A percentile compares a stretch with the other conserved stretches of the same genome.
Conservation (phyloP, 2,797 vertebrate genomes). For the Chloroceryle inda region DNA sequence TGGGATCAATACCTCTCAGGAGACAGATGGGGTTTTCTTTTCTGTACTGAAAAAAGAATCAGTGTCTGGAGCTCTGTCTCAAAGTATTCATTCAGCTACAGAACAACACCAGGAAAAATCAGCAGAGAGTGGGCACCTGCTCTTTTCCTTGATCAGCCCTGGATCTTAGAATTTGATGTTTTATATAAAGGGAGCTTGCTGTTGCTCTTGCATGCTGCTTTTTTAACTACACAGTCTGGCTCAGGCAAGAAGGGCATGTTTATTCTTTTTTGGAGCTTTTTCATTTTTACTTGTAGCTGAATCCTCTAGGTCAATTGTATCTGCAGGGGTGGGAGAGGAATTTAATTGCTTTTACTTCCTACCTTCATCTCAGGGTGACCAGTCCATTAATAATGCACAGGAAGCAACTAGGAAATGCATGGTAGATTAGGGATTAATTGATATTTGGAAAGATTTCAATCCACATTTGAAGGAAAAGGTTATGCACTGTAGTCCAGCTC, state of each 20-base stretch:
- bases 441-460: slow-evolving; percentile 81
- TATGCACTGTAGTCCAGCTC: slow-evolving; percentile 36
- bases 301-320: slow-evolving; percentile 75
- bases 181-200: not conserved
- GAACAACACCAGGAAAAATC: slow-evolving; percentile 25
- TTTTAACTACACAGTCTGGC: not conserved
- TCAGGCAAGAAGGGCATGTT: slow-evolving; percentile 27
- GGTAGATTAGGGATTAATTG: slow-evolving; percentile 79
- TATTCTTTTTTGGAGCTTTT: slow-evolving; percentile 58
- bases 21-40: slow-evolving; percentile 58
- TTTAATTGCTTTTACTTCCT: slow-evolving; percentile 79
- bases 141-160: slow-evolving; percentile 24
- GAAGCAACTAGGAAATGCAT: slow-evolving; percentile 75
- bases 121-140: slow-evolving; percentile 9
- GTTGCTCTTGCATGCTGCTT: not conserved
- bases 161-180: slow-evolving; percentile 6
- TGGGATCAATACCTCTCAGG: slow-evolving; percentile 62
- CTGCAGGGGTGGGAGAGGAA: slow-evolving; percentile 72
- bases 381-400: slow-evolving; percentile 78
- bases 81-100: slow-evolving; percentile 22
- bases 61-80: slow-evolving; percentile 31
- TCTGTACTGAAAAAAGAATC: slow-evolving; percentile 48
- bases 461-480: slow-evolving; percentile 70
- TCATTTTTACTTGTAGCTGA: slow-evolving; percentile 59
- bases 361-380: slow-evolving; percentile 77